phyloP scores from a whole-genome alignment of 2,888 invertebrate genomes.

The Trissolcus brochymenae region DNA sequence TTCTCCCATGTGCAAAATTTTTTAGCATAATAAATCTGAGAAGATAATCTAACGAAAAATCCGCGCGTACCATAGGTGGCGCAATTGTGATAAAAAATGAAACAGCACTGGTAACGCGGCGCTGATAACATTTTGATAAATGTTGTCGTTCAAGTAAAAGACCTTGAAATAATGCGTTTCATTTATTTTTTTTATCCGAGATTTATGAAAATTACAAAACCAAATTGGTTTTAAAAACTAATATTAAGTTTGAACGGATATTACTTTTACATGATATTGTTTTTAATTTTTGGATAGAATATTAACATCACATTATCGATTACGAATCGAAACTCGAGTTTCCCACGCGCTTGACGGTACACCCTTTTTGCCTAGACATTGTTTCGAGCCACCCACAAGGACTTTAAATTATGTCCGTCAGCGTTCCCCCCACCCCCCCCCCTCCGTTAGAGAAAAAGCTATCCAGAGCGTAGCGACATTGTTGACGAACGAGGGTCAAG shows the following conservation, averaged over 20 bases:
- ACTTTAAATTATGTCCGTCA: constrained; percentile 20
- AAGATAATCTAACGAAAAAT: constrained; percentile 41
- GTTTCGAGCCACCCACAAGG: constrained; percentile 43
- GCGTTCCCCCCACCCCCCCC: constrained; percentile 1
- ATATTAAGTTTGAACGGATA: too few species aligned
- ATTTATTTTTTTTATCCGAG: neutral
- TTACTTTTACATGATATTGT: too few species aligned
- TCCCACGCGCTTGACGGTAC: constrained; percentile 44
- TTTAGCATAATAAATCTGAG: constrained; percentile 43
- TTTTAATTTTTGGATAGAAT: too few species aligned
- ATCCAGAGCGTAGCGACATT: constrained; percentile 16
- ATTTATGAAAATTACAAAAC: too few species aligned
- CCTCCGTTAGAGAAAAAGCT: constrained; percentile 12
- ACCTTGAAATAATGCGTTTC: neutral
- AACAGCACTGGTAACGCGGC: neutral
- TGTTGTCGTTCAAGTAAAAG: neutral
- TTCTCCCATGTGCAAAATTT: constrained; percentile 40
- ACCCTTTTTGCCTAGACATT: constrained; percentile 40
- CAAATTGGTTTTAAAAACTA: too few species aligned
- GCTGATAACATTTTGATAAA: constrained; percentile 20
- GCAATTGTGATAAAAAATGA: constrained; percentile 19
- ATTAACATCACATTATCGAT: constrained; percentile 30
- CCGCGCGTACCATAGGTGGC: constrained; percentile 11
- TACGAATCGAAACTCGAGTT: constrained; percentile 32
- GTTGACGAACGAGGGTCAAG: constrained; percentile 51